phyloP scores from a whole-genome alignment of 2,113 vertebrate species.

The Lutjanus erythropterus region DNA sequence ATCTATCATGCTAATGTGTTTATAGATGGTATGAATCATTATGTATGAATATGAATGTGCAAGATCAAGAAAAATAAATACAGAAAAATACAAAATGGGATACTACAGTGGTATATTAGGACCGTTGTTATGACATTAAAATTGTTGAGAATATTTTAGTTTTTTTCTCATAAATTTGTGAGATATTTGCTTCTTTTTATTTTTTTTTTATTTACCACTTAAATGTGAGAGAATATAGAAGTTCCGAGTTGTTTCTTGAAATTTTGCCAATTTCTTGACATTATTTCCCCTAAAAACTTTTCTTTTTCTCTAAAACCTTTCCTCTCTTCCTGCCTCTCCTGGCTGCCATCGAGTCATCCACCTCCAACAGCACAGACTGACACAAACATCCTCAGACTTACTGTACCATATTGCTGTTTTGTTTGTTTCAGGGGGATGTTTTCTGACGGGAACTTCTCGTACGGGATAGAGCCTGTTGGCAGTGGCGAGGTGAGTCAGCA shows the following conservation, averaged over 20 bases:
- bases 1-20: neutral
- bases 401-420: neutral
- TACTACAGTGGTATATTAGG: too few relatives aligned
- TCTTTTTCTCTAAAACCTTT: neutral
- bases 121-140: too few relatives aligned
- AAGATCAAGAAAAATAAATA: neutral
- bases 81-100: neutral
- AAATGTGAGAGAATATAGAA: too few relatives aligned
- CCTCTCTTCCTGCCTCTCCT: neutral
- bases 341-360: neutral
- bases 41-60: neutral
- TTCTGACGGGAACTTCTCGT: conserved; percentile 91
- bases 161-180: too few relatives aligned
- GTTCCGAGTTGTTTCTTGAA: too few relatives aligned
- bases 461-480: conserved; percentile 88
- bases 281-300: neutral
- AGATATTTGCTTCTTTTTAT: too few relatives aligned
- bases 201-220: too few relatives aligned
- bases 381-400: neutral
- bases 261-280: neutral
- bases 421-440: conserved; percentile 90
- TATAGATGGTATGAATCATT: too few relatives aligned
- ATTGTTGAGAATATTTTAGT: too few relatives aligned
- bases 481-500: conserved; percentile 64
- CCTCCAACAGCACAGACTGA: neutral